Conservation (phyloP, 2,888 invertebrate genomes). For the Cetonia aurata region DNA sequence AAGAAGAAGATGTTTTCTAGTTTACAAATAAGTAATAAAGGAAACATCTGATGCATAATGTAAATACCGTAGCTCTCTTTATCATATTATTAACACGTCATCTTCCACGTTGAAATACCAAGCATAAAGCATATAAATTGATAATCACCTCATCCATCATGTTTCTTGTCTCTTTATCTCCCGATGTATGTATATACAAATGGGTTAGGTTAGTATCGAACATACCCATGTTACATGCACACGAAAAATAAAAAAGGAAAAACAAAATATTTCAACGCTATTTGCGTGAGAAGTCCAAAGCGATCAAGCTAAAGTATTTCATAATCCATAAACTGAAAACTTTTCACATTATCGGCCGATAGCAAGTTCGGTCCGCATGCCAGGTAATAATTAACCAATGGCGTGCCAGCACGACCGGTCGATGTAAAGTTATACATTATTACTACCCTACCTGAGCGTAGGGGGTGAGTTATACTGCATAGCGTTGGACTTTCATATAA, state of each 20-base stretch:
- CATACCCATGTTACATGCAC: neutral
- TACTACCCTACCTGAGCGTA: conserved; percentile 47
- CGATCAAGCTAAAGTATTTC: conserved; percentile 47
- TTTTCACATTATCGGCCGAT: conserved; percentile 53
- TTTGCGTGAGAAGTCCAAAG: conserved; percentile 45
- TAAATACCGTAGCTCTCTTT: neutral
- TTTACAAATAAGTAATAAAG: neutral
- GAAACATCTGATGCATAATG: neutral
- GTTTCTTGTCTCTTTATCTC: conserved; percentile 35
- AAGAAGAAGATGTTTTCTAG: conserved; percentile 17
- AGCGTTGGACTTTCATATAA: conserved; percentile 47
- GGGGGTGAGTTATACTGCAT: conserved; percentile 49
- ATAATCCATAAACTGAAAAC: conserved; percentile 51
- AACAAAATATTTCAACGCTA: conserved; percentile 30
- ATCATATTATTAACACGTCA: conserved; percentile 26
- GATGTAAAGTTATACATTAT: conserved; percentile 53
- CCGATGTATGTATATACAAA: conserved; percentile 19
- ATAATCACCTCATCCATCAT: conserved; percentile 43
- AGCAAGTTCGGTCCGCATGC: conserved; percentile 48
- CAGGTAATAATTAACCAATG: conserved; percentile 55
- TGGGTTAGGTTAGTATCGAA: no score
- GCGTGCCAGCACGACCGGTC: conserved; percentile 50
- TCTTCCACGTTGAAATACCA: conserved; percentile 40
- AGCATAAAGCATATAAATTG: conserved; percentile 39
- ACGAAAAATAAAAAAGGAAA: conserved; percentile 6